Evolutionary conservation across 2,888 invertebrate genomes (phyloP).

Genomic region (Epiblema foenella): DNA sequence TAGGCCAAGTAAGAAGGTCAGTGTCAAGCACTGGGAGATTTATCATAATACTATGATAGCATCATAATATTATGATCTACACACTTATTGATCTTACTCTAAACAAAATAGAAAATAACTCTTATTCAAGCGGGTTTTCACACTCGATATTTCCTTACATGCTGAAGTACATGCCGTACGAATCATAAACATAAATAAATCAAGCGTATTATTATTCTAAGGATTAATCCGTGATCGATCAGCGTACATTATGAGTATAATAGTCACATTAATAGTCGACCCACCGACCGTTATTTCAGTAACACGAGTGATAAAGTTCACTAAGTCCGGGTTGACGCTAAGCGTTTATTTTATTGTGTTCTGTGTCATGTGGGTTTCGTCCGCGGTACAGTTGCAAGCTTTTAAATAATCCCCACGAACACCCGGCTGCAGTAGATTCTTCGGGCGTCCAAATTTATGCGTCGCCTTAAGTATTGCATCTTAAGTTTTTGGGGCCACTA

Average conservation of each 20-base stretch:
- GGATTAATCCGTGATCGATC: background rate
- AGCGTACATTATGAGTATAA: background rate
- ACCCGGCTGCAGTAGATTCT: slow-evolving; percentile 41
- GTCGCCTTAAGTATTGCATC: slow-evolving; percentile 43
- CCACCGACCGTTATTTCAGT: background rate
- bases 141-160: too few relatives aligned
- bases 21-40: too few relatives aligned
- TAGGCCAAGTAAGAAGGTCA: too few relatives aligned
- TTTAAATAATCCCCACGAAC: slow-evolving; percentile 45
- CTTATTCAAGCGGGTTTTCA: too few relatives aligned
- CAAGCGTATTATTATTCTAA: background rate
- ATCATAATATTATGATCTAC: too few relatives aligned
- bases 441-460: slow-evolving; percentile 45
- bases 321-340: slow-evolving; percentile 28
- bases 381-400: slow-evolving; percentile 40
- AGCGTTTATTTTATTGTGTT: slow-evolving; percentile 37
- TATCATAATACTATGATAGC: too few relatives aligned
- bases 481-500: slow-evolving; percentile 42
- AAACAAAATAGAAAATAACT: too few relatives aligned
- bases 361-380: slow-evolving; percentile 16
- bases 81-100: too few relatives aligned
- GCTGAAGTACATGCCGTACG: too few relatives aligned
- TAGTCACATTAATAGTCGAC: background rate
- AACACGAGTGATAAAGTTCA: slow-evolving; percentile 20
- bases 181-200: background rate